Conservation (phyloP, 2,888 invertebrate genomes). For the Drosophila fulvimacula region DNA sequence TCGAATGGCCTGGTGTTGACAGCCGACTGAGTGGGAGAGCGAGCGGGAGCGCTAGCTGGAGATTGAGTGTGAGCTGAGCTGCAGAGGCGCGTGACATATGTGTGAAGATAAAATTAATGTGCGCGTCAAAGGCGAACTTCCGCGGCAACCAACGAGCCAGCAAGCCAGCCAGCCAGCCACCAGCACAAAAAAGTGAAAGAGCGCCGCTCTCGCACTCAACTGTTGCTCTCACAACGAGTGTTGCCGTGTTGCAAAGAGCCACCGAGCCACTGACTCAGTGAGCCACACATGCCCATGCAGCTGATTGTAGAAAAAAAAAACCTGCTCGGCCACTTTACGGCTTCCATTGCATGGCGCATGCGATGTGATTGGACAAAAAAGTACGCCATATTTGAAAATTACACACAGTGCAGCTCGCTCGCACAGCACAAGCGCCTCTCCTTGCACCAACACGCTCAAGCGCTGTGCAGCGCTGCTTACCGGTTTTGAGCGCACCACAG, state of each 20-base stretch:
- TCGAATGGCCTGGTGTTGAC: constrained; percentile 69
- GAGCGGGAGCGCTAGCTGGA: constrained; percentile 10
- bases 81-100: constrained; percentile 71
- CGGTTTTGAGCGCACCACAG: constrained; percentile 52
- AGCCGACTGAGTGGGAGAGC: constrained; percentile 44
- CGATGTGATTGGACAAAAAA: constrained; percentile 84
- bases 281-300: constrained; percentile 38
- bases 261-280: constrained; percentile 24
- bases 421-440: constrained; percentile 44
- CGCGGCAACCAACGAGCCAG: constrained; percentile 26
- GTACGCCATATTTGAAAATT: constrained; percentile 85
- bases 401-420: constrained; percentile 69
- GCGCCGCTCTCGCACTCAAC: constrained; percentile 60
- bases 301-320: constrained; percentile 32
- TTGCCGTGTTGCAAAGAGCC: constrained; percentile 69
- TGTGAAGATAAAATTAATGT: constrained; percentile 79
- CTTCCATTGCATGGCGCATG: constrained; percentile 83
- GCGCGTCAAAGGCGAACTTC: constrained; percentile 72
- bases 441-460: constrained; percentile 39
- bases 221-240: constrained; percentile 72
- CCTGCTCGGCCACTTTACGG: constrained; percentile 60
- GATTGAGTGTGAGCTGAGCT: constrained; percentile 36
- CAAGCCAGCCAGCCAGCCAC: background rate
- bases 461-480: constrained; percentile 54
- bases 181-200: constrained; percentile 32